Evolutionary conservation across 2,888 invertebrate species (phyloP).

Genomic region (Hydroisotoma schaefferi): DNA sequence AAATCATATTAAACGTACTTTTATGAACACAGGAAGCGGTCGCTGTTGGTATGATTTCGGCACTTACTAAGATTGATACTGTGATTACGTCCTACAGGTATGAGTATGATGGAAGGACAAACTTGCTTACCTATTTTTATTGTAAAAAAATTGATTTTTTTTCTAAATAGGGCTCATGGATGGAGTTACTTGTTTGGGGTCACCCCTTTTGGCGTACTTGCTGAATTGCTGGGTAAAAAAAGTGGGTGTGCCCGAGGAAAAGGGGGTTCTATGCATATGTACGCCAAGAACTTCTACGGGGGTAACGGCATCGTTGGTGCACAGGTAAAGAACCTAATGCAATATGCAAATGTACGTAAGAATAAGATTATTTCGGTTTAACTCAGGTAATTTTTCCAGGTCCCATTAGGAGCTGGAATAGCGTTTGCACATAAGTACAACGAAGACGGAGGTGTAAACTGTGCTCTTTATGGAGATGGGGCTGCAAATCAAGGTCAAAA

Average conservation of each 20-base stretch:
- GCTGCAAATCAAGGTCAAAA: slow-evolving; percentile 93
- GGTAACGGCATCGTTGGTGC: slow-evolving; percentile 99
- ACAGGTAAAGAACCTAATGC: slow-evolving; percentile 79
- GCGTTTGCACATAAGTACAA: slow-evolving; percentile 88
- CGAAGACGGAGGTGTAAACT: slow-evolving; percentile 77
- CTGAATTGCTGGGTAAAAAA: slow-evolving; percentile 84
- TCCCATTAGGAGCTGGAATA: slow-evolving; percentile 90
- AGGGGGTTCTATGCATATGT: slow-evolving; percentile 99
- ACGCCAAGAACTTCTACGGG: slow-evolving; percentile 84
- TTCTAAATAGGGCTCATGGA: slow-evolving; percentile 72
- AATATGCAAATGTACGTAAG: no score
- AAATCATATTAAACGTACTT: no score
- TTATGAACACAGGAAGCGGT: slow-evolving; percentile 73
- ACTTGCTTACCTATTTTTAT: no score
- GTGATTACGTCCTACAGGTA: slow-evolving; percentile 87
- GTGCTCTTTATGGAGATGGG: slow-evolving; percentile 90
- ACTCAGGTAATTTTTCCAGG: slow-evolving; percentile 60
- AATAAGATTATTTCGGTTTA: no score
- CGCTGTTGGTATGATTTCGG: slow-evolving; percentile 85
- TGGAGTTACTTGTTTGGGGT: slow-evolving; percentile 95
- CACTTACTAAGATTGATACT: slow-evolving; percentile 76
- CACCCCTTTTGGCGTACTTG: slow-evolving; percentile 69
- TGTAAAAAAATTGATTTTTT: no score
- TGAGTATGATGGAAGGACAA: no score
- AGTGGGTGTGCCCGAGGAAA: slow-evolving; percentile 91